A percentile compares a stretch with the other conserved stretches of the same genome.
Evolutionary conservation across 1,140 invertebrate genomes (phyloP).

Genomic region (Lysiphlebus fabarum): DNA sequence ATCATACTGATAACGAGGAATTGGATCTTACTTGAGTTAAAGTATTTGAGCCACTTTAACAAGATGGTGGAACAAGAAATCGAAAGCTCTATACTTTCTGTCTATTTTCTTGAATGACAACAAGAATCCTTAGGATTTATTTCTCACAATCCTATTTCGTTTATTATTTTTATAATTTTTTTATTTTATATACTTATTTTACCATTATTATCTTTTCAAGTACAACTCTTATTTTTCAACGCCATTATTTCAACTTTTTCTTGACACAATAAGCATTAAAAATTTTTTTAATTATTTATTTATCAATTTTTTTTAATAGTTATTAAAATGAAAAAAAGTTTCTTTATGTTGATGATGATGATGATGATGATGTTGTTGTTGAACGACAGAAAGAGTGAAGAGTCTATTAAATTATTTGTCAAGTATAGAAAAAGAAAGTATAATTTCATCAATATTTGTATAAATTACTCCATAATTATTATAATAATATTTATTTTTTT

Average conservation of each 20-base stretch:
- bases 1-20: neutral
- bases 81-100: constrained; percentile 7
- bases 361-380: no score
- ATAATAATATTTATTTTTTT: no score
- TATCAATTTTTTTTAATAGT: no score
- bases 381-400: no score
- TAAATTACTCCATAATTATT: no score
- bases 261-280: no score
- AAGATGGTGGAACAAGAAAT: constrained; percentile 1
- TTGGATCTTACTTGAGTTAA: neutral
- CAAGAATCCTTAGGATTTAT: neutral
- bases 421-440: no score
- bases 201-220: neutral
- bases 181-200: neutral
- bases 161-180: neutral
- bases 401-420: no score
- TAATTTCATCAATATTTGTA: no score
- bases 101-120: constrained; percentile 1
- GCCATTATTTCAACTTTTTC: neutral
- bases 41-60: neutral
- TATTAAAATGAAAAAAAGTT: no score
- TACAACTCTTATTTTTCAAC: neutral
- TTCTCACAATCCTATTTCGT: neutral
- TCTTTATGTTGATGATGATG: no score
- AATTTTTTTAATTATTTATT: no score